A percentile compares a stretch with the other conserved stretches of the same genome.
Conservation (phyloP, 2,113 vertebrate genomes). For the Eudyptes chrysolophus region DNA sequence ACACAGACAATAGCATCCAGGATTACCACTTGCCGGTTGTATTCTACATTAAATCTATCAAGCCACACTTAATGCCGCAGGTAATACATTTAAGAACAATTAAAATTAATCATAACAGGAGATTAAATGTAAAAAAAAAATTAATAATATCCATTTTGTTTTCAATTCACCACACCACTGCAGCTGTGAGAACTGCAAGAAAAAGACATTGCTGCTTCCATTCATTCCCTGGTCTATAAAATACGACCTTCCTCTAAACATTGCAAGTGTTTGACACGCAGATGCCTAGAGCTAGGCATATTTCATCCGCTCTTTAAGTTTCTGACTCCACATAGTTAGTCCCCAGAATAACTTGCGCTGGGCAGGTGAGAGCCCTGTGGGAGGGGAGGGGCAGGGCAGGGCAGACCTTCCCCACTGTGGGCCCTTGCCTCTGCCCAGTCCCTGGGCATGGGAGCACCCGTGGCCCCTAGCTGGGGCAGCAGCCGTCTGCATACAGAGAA, state of each 20-base stretch:
- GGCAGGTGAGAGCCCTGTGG: neutral
- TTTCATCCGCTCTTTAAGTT: neutral
- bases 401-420: fast-evolving
- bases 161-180: neutral
- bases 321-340: neutral
- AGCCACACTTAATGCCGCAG: neutral
- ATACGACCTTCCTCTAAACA: neutral
- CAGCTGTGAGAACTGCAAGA: neutral
- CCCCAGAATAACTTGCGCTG: neutral
- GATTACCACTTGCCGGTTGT: neutral
- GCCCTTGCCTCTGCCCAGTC: neutral
- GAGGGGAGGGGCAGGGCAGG: neutral
- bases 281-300: neutral
- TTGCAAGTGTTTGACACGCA: neutral
- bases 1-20: neutral
- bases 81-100: constrained; percentile 21
- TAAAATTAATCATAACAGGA: neutral
- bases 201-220: neutral
- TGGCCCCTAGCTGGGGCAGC: neutral
- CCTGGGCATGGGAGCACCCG: neutral
- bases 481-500: neutral
- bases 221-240: neutral
- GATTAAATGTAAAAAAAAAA: neutral
- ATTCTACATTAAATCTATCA: neutral
- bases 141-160: neutral